Base-by-base conservation (phyloP, 2,797 vertebrate genomes). In the Falco naumanni region DNA sequence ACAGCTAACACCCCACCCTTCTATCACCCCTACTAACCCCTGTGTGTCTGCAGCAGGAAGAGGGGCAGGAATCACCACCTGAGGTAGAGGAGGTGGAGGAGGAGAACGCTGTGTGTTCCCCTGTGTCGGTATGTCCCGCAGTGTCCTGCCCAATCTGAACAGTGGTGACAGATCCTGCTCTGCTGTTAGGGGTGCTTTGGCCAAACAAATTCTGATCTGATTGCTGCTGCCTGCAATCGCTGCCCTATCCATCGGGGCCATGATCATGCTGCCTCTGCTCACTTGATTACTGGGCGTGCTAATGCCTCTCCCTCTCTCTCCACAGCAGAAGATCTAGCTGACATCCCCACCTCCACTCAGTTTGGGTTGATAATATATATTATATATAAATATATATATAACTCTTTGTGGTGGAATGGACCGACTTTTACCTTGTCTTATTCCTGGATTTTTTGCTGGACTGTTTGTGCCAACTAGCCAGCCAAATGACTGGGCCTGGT, bases 291-390 rank as follows among this genome's bases (percentile, higher is more conserved):
- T 16, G 21, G 37, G 18, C 1, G 4, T 47, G 28, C 57, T 98
- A 83, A 98, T 9, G 2, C 59, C 21, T 92, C 57, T 72, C 48
- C 60, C 9, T 93, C 87, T 74, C 47, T 89, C 82, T 88, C 95
- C 76, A 95, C 98, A 98, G 98, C 98, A 98, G 97, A 98, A 98
- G 97, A 98, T 98, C 96, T 98, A 98, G 94, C 91, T 90, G 94
- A 70, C 43, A n/a, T 94, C 93, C 71, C 84, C 29, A 7, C 97
- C 96, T 97, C 87, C 28, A 22, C 90, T 97, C 93, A 88, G 9
- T 94, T 86, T 94, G 97, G 92, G 96, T 97, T 97, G 97, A 97
- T 98, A 97, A 97, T 97, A 98, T 97, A 97, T 95, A 95, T 89
- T 96, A 95, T 97, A 97, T 97, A 97, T 90, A 96, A 90, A 83